Evolutionary conservation across 53 echinoderm and acorn worm genomes (phyloP).

Genomic region (Mesocentrotus franciscanus): DNA sequence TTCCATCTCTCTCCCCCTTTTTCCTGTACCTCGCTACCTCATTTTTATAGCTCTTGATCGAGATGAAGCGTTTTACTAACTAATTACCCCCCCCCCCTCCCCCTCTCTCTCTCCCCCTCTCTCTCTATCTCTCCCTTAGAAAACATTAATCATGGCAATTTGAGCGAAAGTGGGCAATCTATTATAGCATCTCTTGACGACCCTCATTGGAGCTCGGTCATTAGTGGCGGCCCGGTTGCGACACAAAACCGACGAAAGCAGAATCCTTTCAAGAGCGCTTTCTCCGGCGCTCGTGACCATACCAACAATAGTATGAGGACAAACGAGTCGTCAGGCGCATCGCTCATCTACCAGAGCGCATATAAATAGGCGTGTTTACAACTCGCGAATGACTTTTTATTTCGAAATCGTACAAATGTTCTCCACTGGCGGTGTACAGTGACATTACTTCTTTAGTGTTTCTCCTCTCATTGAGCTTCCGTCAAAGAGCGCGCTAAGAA

Average conservation of each 20-base stretch:
- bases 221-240: constrained; percentile 46
- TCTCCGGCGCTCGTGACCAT: constrained; percentile 59
- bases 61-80: not conserved
- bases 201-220: constrained; percentile 30
- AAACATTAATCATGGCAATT: constrained; percentile 68
- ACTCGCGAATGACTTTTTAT: constrained; percentile 69
- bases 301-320: constrained; percentile 57
- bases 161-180: constrained; percentile 59
- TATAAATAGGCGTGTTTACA: constrained; percentile 63
- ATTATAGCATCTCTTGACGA: constrained; percentile 45
- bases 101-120: not conserved
- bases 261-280: constrained; percentile 43
- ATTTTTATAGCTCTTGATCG: not conserved
- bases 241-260: constrained; percentile 64
- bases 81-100: too few relatives aligned
- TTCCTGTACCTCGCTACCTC: not conserved
- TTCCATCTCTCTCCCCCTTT: not conserved
- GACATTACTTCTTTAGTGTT: not conserved
- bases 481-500: not conserved
- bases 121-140: not conserved
- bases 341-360: constrained; percentile 15
- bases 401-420: constrained; percentile 62
- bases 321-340: constrained; percentile 33
- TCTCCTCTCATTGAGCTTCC: not conserved
- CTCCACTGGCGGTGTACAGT: constrained; percentile 13